Evolutionary conservation across 2,113 vertebrate genomes (phyloP), one percentile per base, ranked within the genome.

Genomic region (Bombycilla garrulus): DNA sequence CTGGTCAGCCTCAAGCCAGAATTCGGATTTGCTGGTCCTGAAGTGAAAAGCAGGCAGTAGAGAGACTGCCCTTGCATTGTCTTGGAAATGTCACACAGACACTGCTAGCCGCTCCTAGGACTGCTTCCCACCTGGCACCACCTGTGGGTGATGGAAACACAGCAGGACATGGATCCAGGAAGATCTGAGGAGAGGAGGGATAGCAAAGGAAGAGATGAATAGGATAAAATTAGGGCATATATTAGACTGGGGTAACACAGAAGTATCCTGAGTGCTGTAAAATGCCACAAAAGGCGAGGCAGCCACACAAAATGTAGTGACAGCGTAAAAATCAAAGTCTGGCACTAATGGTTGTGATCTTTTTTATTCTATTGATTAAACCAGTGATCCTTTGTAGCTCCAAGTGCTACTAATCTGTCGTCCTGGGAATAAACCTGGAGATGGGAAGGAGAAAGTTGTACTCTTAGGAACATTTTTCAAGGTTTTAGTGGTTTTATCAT

Each of bases 341-440:
- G 92, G 56, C 76, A 67, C 67, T 90, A 94, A 90, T 0, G 0
- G 56, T 70, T 83, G 60, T 96, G 90, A 95, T 96, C 88, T 92
- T 95, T 93, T 92, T 94, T 42, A 92, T 94, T 95, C 79, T 84
- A 92, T 94, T 74, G 88, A 96, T 93, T 95, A 92, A 90, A 81
- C 50, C 57, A 93, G 86, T 76, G 90, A 92, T 95, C 80, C 69
- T 92, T 96, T 88, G 61, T 62, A 60, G 67, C 36, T 56, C 61
- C 94, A 94, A 94, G 84, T 70, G 57, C 76, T 64, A 64, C 83
- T 93, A 92, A 92, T 96, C 72, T 92, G 31, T 76, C 95, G 84
- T 69, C 51, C 54, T 90, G 95, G 72, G 88, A 94, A 93, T 93
- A 94, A 84, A 88, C 44, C 62, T 31, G 7, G 48, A 92, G 69